phyloP scores from a whole-genome alignment of 1,140 invertebrate species.

The Stegodyphus dumicola region DNA sequence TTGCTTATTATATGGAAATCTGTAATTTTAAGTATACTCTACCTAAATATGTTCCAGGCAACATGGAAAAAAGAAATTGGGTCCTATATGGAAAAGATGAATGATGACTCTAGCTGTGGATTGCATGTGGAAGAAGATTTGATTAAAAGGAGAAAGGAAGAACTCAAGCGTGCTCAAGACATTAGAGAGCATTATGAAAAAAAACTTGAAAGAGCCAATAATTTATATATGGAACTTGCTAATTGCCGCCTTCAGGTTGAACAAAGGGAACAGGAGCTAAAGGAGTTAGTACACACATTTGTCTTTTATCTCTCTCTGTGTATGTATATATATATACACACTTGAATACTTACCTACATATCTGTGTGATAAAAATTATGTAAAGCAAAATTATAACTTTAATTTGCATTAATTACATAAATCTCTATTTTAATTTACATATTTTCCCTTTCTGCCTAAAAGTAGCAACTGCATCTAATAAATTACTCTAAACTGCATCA shows the following conservation, averaged over 20 bases:
- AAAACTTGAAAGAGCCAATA: slow-evolving; percentile 90
- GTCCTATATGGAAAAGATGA: slow-evolving; percentile 80
- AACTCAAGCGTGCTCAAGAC: slow-evolving; percentile 88
- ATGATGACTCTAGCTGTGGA: slow-evolving; percentile 73
- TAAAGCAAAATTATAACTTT: no score
- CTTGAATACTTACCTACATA: no score
- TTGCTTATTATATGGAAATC: no score
- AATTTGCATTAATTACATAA: no score
- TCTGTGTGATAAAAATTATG: no score
- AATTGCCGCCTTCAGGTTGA: slow-evolving; percentile 87
- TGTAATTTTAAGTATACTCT: no score
- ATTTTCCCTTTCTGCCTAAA: no score
- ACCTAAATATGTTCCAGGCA: slow-evolving; percentile 71
- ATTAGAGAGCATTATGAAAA: slow-evolving; percentile 91
- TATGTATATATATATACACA: no score
- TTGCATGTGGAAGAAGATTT: slow-evolving; percentile 79
- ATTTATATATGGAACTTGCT: slow-evolving; percentile 87
- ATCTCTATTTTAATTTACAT: no score
- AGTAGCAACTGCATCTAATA: no score
- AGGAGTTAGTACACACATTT: slow-evolving; percentile 72
- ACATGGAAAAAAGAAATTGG: slow-evolving; percentile 89
- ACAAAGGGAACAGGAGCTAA: slow-evolving; percentile 83
- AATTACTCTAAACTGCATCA: no score
- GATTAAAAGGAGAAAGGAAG: slow-evolving; percentile 80
- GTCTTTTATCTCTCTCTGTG: no score